A percentile compares a stretch with the other conserved stretches of the same genome.
Conservation (phyloP, 2,797 vertebrate genomes). For the Rhinoraja longicauda region DNA sequence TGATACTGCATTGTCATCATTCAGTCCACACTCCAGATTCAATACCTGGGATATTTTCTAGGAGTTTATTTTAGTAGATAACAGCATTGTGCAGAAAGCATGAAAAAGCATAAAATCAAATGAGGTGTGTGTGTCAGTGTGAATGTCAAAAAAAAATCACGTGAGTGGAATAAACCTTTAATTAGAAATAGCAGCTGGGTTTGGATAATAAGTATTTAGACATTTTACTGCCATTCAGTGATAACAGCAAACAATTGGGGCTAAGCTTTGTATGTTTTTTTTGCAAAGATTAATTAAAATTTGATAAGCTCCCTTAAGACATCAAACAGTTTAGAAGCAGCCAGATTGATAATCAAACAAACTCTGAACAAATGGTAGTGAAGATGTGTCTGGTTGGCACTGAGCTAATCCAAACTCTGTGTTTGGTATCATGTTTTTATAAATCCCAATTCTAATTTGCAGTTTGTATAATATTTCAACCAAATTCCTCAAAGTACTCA, state of each 20-base stretch:
- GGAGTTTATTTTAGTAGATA: neutral
- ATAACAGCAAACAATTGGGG: conserved; percentile 20
- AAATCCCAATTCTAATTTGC: conserved; percentile 29
- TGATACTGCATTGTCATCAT: neutral
- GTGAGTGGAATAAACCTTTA: neutral
- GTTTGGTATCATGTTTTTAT: neutral
- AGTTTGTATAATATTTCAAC: neutral
- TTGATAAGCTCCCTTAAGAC: conserved; percentile 1
- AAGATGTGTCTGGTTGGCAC: neutral
- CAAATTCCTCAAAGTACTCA: neutral
- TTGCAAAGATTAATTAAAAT: conserved; percentile 29
- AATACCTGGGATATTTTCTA: neutral
- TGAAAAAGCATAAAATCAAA: neutral
- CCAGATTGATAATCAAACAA: conserved; percentile 23
- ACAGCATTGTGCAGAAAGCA: neutral
- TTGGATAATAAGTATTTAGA: conserved; percentile 1
- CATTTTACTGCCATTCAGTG: neutral
- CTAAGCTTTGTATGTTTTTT: neutral
- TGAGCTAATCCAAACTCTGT: neutral
- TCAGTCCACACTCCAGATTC: neutral
- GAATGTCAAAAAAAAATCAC: neutral
- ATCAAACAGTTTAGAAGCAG: neutral
- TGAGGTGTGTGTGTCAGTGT: neutral
- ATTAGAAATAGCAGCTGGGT: conserved; percentile 16
- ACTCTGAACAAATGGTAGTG: neutral